Percentiles rank a stretch among this genome's conserved stretches.
These are phyloP conservation scores for Aromia moschata DNA, from an alignment of 2,888 invertebrate genomes.

Conservation along the genomic window DNA sequence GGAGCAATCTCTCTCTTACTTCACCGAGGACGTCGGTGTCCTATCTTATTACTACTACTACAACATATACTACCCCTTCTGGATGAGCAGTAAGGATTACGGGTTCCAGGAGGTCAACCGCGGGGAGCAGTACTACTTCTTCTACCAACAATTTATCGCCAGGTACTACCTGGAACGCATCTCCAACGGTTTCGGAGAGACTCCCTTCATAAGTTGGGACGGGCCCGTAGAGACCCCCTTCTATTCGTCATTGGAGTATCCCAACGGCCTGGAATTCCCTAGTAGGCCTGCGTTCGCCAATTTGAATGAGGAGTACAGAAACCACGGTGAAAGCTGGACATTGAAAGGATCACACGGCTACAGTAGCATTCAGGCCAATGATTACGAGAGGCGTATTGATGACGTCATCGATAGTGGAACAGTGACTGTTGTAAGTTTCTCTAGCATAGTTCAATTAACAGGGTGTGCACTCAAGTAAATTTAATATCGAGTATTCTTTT, in stretches of 20 bases:
- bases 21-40: constrained; percentile 76
- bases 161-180: constrained; percentile 80
- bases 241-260: constrained; percentile 70
- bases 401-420: constrained; percentile 68
- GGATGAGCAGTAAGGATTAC: constrained; percentile 66
- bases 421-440: constrained; percentile 45
- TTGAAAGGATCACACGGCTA: constrained; percentile 64
- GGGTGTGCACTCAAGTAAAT: too few species aligned
- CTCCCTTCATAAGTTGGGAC: constrained; percentile 67
- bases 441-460: neutral
- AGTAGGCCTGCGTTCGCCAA: constrained; percentile 68
- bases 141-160: constrained; percentile 74
- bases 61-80: constrained; percentile 71
- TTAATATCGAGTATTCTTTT: constrained; percentile 20
- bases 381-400: constrained; percentile 66
- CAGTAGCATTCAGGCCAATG: constrained; percentile 60
- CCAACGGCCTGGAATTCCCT: constrained; percentile 74
- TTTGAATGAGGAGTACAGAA: constrained; percentile 61
- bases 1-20: constrained; percentile 71
- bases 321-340: constrained; percentile 50
- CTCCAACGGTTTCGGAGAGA: constrained; percentile 73
- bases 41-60: constrained; percentile 72
- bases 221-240: constrained; percentile 68
- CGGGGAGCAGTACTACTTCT: constrained; percentile 72
- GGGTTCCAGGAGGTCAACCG: constrained; percentile 66